Conservation (phyloP, 2,797 vertebrate genomes). For the Anguilla obscura region DNA sequence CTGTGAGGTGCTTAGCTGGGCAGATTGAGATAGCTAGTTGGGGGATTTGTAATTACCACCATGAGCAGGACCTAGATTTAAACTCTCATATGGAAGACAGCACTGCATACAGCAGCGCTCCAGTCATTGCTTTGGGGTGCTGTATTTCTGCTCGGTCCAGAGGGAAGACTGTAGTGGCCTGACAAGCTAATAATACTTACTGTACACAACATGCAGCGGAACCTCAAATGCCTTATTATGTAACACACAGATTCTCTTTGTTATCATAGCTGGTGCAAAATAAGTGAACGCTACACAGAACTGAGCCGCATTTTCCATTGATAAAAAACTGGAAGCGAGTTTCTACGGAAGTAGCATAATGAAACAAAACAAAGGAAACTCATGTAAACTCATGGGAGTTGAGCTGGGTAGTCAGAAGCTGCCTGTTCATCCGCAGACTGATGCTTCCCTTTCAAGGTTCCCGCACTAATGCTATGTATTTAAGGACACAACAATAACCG, state of each 20-base stretch:
- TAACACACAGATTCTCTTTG: neutral
- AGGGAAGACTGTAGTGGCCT: neutral
- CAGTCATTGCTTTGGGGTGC: neutral
- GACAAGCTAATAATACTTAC: neutral
- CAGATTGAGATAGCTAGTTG: neutral
- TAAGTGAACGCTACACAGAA: neutral
- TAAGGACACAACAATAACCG: neutral
- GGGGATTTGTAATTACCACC: neutral
- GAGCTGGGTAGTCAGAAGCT: neutral
- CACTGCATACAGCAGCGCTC: neutral
- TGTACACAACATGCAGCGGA: neutral
- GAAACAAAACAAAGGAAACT: neutral
- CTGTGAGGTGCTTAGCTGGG: neutral
- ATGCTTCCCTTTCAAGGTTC: neutral
- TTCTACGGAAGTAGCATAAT: neutral
- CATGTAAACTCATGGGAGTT: neutral
- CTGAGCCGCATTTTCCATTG: neutral
- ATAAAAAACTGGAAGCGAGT: neutral
- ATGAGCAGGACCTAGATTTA: neutral
- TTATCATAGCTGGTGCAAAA: neutral
- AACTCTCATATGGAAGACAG: neutral
- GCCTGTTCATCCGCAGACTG: neutral
- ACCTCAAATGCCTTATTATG: conserved; percentile 3
- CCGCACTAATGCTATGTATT: neutral
- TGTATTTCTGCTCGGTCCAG: neutral